These are phyloP conservation scores for Loripinus fragilis DNA, from an alignment of 2,888 invertebrate species.

Conservation along the genomic window DNA sequence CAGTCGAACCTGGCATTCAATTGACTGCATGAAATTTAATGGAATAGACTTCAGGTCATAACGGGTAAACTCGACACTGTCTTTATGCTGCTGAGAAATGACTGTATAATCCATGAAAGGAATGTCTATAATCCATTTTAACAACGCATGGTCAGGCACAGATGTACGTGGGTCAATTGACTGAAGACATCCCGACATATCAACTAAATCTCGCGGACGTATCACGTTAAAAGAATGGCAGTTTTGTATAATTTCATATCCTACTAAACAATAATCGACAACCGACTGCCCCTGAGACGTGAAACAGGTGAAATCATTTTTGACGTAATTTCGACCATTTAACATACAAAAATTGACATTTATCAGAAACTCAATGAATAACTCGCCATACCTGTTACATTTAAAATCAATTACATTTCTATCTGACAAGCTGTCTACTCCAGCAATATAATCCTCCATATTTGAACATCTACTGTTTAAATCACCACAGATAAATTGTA, in stretches of 20 bases:
- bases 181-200: conserved; percentile 8
- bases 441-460: conserved; percentile 29
- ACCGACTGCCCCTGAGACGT: conserved; percentile 9
- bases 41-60: not conserved
- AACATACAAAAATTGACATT: conserved; percentile 14
- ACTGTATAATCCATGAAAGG: not conserved
- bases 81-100: not conserved
- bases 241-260: conserved; percentile 11
- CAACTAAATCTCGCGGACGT: not conserved
- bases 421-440: conserved; percentile 13
- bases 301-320: conserved; percentile 16
- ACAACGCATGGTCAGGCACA: not conserved
- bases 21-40: not conserved
- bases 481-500: conserved; percentile 18
- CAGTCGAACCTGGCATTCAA: not conserved
- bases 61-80: not conserved
- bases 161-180: not conserved
- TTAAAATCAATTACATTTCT: conserved; percentile 25
- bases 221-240: not conserved
- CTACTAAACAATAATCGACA: conserved; percentile 2
- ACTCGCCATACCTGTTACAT: not conserved
- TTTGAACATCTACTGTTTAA: conserved; percentile 15
- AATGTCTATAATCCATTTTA: conserved; percentile 10
- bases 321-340: conserved; percentile 1
- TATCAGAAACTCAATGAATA: conserved; percentile 3